Base-by-base conservation (phyloP, 2,113 vertebrate genomes). In the Elaphurus davidianus region DNA sequence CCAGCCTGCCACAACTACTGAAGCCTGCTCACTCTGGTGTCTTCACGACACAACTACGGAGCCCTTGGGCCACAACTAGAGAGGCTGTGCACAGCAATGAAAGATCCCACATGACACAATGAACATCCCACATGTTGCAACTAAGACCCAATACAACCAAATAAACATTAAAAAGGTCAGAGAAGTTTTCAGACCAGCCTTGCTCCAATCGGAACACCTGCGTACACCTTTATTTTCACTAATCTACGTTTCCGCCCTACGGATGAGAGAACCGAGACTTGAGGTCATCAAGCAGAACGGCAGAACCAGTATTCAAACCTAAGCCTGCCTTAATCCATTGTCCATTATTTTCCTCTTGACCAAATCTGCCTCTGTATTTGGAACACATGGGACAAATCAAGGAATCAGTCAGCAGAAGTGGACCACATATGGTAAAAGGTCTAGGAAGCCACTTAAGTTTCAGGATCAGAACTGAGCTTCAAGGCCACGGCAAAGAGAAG, bases 371-470 rank as follows among this genome's bases (percentile, higher is more conserved):
- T 87, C 60, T 45, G 10, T 23, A 23, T 30, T 50, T 47, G n/a
- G 62, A 23, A 86, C 6, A 50, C 0, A 5, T 10, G 16, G 17
- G 84, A 17, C 11, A 55, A 36, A 60, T 55, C 16, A 78, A 57
- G 23, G 28, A 92, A 55, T 14, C 16, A 7, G 8, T 57, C 27
- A 62, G 16, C 7, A 88, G 30, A 64, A 36, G 1, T 60, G 8
- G 33, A 19, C 2, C 7, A 43, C 7, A 45, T 2, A 6, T 4
- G 4, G 1, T 16, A n/a, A 62, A 62, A 50, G 12, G 3, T 45
- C 43, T 59, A 92, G 54, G 33, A 74, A 55, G 2, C 6, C 30
- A n/a, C 5, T 59, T 23, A 36, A 57, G 2, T 14, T 11, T 78
- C 19, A 78, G 25, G 52, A 92, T 16, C 13, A 9, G 2, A 81